These are phyloP conservation scores for Uromys caudimaculatus DNA, from an alignment of 2,797 vertebrate genomes.

Conservation along the genomic window DNA sequence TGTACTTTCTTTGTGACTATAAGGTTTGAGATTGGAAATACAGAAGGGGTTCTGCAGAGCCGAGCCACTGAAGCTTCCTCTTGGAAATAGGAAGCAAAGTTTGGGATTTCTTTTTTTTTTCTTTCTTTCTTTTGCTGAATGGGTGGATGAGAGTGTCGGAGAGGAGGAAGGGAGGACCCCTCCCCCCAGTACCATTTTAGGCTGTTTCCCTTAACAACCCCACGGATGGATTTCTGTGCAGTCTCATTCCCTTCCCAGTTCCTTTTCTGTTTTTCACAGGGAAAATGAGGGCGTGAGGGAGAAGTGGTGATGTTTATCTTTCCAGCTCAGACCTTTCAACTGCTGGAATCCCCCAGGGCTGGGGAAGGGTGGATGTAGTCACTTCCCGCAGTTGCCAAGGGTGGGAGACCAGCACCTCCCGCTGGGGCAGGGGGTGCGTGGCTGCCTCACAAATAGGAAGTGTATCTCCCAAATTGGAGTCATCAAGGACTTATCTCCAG, in stretches of 20 bases:
- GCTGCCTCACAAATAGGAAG: constrained; percentile 81
- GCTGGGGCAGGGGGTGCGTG: constrained; percentile 20
- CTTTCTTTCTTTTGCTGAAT: constrained; percentile 20
- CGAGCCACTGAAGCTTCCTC: background rate
- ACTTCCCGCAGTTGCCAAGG: constrained; percentile 67
- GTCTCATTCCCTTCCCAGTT: background rate
- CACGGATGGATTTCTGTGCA: background rate
- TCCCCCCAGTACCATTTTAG: background rate
- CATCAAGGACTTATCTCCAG: constrained; percentile 76
- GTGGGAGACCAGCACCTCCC: constrained; percentile 61
- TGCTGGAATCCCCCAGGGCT: constrained; percentile 62
- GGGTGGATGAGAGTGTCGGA: background rate
- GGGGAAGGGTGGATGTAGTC: constrained; percentile 65
- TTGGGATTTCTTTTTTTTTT: background rate
- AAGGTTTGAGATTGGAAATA: background rate
- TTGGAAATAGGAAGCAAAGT: background rate
- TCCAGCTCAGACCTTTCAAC: constrained; percentile 73
- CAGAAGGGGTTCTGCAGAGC: background rate
- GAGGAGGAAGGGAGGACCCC: constrained; percentile 34
- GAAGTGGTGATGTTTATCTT: constrained; percentile 70
- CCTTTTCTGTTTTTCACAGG: constrained; percentile 52
- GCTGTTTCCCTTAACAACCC: background rate
- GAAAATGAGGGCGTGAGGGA: constrained; percentile 59
- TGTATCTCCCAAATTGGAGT: constrained; percentile 37
- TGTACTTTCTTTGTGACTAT: background rate